Evolutionary conservation across 2,797 vertebrate genomes (phyloP).

Genomic region (Gadopsis marmoratus): DNA sequence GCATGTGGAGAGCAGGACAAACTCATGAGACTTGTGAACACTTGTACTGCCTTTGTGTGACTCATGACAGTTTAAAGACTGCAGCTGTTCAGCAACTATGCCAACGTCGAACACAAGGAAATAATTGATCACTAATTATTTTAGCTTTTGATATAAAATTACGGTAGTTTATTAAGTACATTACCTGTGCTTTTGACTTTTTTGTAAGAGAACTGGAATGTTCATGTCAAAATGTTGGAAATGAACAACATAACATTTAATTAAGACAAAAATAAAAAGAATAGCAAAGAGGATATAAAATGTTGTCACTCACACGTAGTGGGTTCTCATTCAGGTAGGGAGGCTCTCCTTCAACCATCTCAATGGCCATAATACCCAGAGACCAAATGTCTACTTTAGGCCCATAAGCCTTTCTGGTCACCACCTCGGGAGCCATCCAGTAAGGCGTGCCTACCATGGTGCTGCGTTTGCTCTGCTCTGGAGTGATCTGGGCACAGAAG

Average conservation of each 20-base stretch:
- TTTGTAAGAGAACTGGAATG: neutral
- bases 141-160: neutral
- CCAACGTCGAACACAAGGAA: neutral
- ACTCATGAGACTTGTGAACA: neutral
- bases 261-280: neutral
- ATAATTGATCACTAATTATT: neutral
- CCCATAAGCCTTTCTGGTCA: conserved; percentile 97
- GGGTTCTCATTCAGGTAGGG: conserved; percentile 99
- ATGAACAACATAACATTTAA: neutral
- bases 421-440: conserved; percentile 99
- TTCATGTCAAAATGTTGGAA: neutral
- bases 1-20: neutral
- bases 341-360: conserved; percentile 99
- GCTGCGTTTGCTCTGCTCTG: conserved; percentile 98
- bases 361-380: conserved; percentile 98
- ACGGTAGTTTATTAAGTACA: neutral
- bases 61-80: neutral
- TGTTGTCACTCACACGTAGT: conserved; percentile 89
- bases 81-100: conserved; percentile 8
- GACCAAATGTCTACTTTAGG: conserved; percentile 99
- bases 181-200: neutral
- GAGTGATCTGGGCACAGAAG: conserved; percentile 99
- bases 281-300: neutral
- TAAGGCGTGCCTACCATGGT: conserved; percentile 99
- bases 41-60: conserved; percentile 26